Conservation (phyloP, 2,797 vertebrate species). For the Kryptopterus vitreolus region DNA sequence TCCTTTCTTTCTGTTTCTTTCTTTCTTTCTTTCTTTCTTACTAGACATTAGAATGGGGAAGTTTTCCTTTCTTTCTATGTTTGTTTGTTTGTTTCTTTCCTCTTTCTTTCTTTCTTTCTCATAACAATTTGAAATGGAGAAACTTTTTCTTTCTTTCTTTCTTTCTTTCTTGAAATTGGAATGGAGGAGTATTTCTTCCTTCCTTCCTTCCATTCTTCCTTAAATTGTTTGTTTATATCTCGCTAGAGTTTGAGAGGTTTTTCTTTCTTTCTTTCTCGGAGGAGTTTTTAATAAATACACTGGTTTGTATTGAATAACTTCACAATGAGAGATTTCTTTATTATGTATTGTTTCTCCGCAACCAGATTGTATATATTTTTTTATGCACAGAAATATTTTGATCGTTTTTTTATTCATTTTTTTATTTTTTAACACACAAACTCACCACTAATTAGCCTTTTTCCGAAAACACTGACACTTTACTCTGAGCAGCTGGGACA, state of each 20-base stretch:
- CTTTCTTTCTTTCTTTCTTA: too few relatives aligned
- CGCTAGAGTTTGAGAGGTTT: background rate
- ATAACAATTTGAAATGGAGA: background rate
- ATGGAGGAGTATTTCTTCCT: too few relatives aligned
- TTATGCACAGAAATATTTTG: background rate
- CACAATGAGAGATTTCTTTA: background rate
- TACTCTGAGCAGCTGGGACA: conserved; percentile 14
- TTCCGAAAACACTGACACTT: background rate
- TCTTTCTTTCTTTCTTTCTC: too few relatives aligned
- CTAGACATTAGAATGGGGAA: too few relatives aligned
- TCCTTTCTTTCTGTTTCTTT: too few relatives aligned
- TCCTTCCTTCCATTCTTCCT: background rate
- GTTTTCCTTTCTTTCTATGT: too few relatives aligned
- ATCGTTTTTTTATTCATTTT: too few relatives aligned
- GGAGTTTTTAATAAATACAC: background rate
- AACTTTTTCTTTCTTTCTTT: background rate
- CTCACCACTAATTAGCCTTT: conserved; percentile 10
- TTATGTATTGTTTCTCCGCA: background rate
- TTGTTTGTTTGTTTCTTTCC: too few relatives aligned
- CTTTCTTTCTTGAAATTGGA: too few relatives aligned
- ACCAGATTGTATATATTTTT: background rate
- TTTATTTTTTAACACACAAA: too few relatives aligned
- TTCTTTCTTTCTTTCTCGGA: too few relatives aligned
- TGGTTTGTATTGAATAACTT: background rate
- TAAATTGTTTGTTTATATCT: too few relatives aligned